phyloP scores from a whole-genome alignment of 2,888 invertebrate genomes.

The Cabera pusaria region DNA sequence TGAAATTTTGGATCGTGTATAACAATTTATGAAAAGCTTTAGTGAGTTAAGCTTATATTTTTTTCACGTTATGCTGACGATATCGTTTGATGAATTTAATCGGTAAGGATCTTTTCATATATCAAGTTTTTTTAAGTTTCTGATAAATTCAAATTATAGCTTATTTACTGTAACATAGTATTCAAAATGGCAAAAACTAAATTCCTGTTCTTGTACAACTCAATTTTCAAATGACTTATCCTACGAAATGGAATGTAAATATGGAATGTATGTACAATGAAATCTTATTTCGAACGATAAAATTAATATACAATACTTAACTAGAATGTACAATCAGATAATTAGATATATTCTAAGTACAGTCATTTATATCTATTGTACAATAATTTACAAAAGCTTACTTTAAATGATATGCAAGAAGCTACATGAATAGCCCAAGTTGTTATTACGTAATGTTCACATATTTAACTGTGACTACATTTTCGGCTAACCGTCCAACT shows the following conservation, averaged over 20 bases:
- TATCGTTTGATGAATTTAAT: no score
- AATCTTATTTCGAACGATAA: conserved; percentile 66
- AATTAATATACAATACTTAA: conserved; percentile 65
- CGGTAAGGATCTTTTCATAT: no score
- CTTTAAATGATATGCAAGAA: conserved; percentile 80
- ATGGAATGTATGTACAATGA: conserved; percentile 66
- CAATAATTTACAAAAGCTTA: conserved; percentile 82
- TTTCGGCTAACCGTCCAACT: no score
- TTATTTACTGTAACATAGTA: conserved; percentile 1
- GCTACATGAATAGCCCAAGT: conserved; percentile 54
- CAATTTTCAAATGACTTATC: conserved; percentile 7
- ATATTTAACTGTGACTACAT: no score
- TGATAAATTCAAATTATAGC: no score
- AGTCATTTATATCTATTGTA: conserved; percentile 72
- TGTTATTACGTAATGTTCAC: no score
- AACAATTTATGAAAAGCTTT: no score
- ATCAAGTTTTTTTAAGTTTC: no score
- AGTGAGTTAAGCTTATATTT: no score
- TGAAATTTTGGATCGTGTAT: no score
- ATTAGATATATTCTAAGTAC: conserved; percentile 59
- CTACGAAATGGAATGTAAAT: conserved; percentile 35
- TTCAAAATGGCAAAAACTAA: no score
- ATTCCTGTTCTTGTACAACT: conserved; percentile 10
- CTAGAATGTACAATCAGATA: conserved; percentile 52
- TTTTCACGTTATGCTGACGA: no score